Base-by-base conservation (phyloP, 1,140 invertebrate genomes). In the Adoxophyes honmai region DNA sequence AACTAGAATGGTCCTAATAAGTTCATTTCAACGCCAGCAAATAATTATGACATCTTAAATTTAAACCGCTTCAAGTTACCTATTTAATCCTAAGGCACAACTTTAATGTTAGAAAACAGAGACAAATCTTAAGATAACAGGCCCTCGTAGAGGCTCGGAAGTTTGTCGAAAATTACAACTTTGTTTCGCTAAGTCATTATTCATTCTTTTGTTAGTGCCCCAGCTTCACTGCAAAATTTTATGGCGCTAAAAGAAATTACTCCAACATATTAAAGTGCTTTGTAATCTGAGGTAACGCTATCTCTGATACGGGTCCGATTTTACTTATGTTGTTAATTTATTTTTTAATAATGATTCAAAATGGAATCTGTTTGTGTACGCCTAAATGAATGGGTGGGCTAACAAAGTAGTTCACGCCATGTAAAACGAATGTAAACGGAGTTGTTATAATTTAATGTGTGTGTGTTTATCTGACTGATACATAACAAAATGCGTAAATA, bases 121-220 rank as follows among this genome's bases (percentile, higher is more conserved):
- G 48, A 73, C 73, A 81, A 81, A 81, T 72, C 66, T 76, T 65
- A 65, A 75, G 73, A 80, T 73, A 77, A 73, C 68, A 60, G 59
- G 61, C 68, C 62, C 56, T 68, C 70, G 62, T 74, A 70, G 70
- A 64, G 59, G 18, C 69, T 52, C 60, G 72, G 74, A 81, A 85
- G 70, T 81, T 86, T 76, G 67, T 54, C 73, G 70, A 73, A 85
- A 83, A 78, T 82, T 72, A 64, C 70, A 84, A 87, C 81, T 87
- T 84, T 86, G 84, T 87, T 84, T 82, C 67, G 70, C 61, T 75
- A 80, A 84, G 73, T 80, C 73, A 86, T 86, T 84, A 87, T 67
- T 87, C 84, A 87, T 83, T 77, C 78, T 82, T 84, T 85, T 87
- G 82, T 84, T 82, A 71, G 66, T 68, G 62, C 66, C 66, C 67